phyloP scores from a whole-genome alignment of 2,113 vertebrate species.

The Bolborhynchus lineola region DNA sequence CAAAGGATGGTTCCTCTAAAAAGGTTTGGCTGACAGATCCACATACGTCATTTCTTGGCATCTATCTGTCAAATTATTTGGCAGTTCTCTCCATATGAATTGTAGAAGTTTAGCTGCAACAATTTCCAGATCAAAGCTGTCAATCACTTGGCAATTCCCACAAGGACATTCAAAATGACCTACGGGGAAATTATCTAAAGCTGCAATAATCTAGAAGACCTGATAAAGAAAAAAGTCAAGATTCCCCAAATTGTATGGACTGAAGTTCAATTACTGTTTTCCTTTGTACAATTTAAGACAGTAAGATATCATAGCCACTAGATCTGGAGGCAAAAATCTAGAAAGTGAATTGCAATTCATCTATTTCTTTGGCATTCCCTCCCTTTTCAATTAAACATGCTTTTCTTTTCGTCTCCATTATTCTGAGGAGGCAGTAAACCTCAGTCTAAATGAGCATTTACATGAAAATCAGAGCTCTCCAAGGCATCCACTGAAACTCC shows the following conservation, averaged over 20 bases:
- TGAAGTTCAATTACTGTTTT: constrained; percentile 5
- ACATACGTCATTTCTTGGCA: constrained; percentile 27
- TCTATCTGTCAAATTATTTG: constrained; percentile 58
- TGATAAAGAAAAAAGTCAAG: background rate
- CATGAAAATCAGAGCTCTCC: constrained; percentile 55
- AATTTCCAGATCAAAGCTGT: constrained; percentile 66
- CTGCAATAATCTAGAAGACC: background rate
- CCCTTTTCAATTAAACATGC: constrained; percentile 41
- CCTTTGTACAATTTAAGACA: background rate
- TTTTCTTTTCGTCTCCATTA: constrained; percentile 26
- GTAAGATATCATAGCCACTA: background rate
- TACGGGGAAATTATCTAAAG: constrained; percentile 28
- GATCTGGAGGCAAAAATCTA: constrained; percentile 38
- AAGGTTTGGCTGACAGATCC: constrained; percentile 23
- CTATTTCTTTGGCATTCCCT: constrained; percentile 39
- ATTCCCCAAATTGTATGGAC: background rate
- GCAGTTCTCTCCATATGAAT: constrained; percentile 31
- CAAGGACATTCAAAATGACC: constrained; percentile 51
- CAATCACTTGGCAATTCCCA: constrained; percentile 57
- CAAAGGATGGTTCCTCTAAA: background rate
- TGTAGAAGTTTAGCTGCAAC: constrained; percentile 45
- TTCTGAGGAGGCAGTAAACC: constrained; percentile 54
- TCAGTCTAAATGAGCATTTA: constrained; percentile 55
- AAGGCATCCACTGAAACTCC: constrained; percentile 41
- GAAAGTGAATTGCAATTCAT: constrained; percentile 25